Base-by-base conservation (phyloP, 2,113 vertebrate species). In the Hydrochoerus hydrochaeris region DNA sequence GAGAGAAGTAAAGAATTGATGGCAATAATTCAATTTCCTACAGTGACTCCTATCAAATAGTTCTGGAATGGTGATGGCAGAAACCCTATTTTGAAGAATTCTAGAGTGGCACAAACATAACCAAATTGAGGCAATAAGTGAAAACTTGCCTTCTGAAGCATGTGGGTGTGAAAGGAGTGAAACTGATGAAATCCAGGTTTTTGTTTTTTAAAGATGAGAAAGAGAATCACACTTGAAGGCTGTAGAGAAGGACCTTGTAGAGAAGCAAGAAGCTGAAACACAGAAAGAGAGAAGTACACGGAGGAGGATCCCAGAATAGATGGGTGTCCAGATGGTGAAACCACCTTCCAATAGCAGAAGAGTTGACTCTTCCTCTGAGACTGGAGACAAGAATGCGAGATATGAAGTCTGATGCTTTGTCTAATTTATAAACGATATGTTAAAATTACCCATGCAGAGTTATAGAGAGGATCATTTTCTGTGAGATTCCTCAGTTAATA, bases 71-170 rank as follows among this genome's bases (percentile, higher is more conserved):
- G 30, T 22, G 7, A 75, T 81, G 32, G 75, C 77, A 88, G 32
- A 94, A 95, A 69, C 73, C 63, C 85, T 44, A 62, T 88, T 71
- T n/a, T 89, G 73, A 89, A 95, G 57, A 93, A 78, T 80, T 93
- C 12, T 19, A 63, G 46, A 84, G 49, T 65, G 9, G n/a, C 52
- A 46, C 22, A 67, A 94, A 77, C 78, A 9, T 90, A 75, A 87
- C 62, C 75, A 86, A 63, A 71, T 65, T 85, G 93, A 88, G 32
- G 35, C 81, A 87, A 54, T 67, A 54, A 92, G 4, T 84, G 35
- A 93, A 41, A 54, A 81, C 84, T 95, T 84, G 44, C n/a, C 41
- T 94, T 97, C 67, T 86, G 49, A 67, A 67, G 44, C 46, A 14
- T 13, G 13, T 82, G 44, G 71, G 65, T 88, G 7, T 52, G 82